These are phyloP conservation scores for Amaurobius ferox DNA, from an alignment of 2,888 invertebrate species.

Conservation along the genomic window DNA sequence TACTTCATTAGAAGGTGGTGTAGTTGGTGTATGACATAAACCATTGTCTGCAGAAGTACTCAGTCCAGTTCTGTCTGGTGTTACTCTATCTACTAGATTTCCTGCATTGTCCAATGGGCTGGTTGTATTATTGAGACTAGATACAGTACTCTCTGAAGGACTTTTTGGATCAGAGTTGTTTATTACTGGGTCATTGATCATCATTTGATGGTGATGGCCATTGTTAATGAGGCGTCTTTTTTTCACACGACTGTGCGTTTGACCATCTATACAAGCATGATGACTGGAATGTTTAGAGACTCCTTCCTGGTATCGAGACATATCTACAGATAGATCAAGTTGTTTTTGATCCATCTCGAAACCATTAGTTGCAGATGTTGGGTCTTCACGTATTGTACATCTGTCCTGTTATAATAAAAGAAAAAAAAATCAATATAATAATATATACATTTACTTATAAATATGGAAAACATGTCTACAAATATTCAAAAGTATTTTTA, in stretches of 20 bases:
- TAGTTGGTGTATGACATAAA: constrained; percentile 31
- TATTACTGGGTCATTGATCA: constrained; percentile 7
- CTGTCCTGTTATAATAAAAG: constrained; percentile 32
- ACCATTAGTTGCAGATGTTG: constrained; percentile 1
- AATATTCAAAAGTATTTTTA: too few species aligned
- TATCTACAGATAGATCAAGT: constrained; percentile 50
- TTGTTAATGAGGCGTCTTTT: constrained; percentile 41
- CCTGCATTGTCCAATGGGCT: constrained; percentile 37
- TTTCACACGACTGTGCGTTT: constrained; percentile 22
- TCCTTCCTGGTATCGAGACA: constrained; percentile 30
- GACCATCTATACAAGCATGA: constrained; percentile 37
- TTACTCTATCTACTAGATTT: constrained; percentile 40
- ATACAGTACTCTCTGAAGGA: constrained; percentile 33
- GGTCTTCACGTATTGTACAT: constrained; percentile 33
- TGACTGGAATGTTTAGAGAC: constrained; percentile 34
- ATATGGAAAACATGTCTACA: too few species aligned
- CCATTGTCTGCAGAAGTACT: constrained; percentile 20
- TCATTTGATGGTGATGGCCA: constrained; percentile 11
- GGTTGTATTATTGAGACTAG: constrained; percentile 41
- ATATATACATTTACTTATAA: too few species aligned
- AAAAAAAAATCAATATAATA: neutral
- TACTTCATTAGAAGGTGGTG: constrained; percentile 31
- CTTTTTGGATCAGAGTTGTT: constrained; percentile 35
- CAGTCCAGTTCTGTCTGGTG: constrained; percentile 47
- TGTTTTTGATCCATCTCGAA: constrained; percentile 52